Base-by-base conservation (phyloP, 2,113 vertebrate genomes). In the Falco punctatus region DNA sequence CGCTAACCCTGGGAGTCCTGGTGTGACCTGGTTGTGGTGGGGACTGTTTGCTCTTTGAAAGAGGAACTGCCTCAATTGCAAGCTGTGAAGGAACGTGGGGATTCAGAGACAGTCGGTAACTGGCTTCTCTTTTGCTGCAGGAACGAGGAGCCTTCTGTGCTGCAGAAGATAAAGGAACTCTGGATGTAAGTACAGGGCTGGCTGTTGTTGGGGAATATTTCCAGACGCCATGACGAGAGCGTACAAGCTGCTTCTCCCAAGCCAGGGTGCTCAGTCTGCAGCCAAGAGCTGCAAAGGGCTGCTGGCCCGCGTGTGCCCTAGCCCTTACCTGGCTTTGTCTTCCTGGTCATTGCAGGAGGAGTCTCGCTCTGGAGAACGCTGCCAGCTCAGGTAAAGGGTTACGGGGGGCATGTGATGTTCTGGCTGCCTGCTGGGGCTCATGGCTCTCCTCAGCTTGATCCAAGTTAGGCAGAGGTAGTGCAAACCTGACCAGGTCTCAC, bases 81-180 rank as follows among this genome's bases (percentile, higher is more conserved):
- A 44, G 27, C 58, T 40, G 46, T 35, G 64, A 59, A 57, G 65
- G 52, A 70, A 49, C 6, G 8, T 21, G 49, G 46, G 32, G 15
- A 5, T 15, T 20, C 3, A 3, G 32, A 77, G 24, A 8, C 28
- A 46, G 13, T 65, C 3, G 2, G 14, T 91, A 73, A 96, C 44
- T 0, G 2, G 18, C 24, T 59, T 78, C 52, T 89, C 52, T 94
- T 40, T 64, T 33, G 33, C 73, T 82, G 54, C 78, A 97, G 97
- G 81, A 97, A 97, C 86, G 78, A 91, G 66, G 92, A 97, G 14
- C 96, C 97, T 18, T 82, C 95, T 19, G 94, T 97, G 81, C 5
- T 73, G 42, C 66, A 85, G 86, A 97, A 97, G 91, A 95, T 94
- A 46, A 97, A 95, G 92, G 95, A 97, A 70, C 94, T 97, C 32